Percentiles rank a stretch among this genome's conserved stretches.
Evolutionary conservation across 2,888 invertebrate species (phyloP).

Genomic region (Willowsia nigromaculata): DNA sequence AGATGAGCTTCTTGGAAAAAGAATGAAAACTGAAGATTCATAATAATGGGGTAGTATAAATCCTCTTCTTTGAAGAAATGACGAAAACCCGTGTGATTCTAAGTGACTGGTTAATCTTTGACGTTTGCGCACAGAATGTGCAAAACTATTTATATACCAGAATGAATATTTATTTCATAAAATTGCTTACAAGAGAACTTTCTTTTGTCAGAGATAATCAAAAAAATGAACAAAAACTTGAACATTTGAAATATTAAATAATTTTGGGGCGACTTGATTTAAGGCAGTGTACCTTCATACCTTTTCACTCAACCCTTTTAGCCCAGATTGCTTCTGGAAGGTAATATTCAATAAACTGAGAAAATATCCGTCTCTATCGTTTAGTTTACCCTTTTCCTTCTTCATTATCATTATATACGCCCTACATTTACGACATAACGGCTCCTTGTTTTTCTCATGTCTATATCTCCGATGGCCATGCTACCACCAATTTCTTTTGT

Average conservation of each 20-base stretch:
- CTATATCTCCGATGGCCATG: not conserved
- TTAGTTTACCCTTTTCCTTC: constrained; percentile 1
- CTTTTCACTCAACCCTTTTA: not conserved
- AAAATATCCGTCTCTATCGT: not conserved
- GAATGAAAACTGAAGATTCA: not conserved
- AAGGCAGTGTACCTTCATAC: not conserved
- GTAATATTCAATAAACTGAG: not conserved
- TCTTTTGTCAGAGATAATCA: too few species aligned
- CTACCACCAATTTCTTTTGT: not conserved
- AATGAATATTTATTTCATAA: too few species aligned
- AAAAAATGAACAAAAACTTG: too few species aligned
- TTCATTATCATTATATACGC: not conserved
- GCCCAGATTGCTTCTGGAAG: not conserved
- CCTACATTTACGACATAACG: not conserved
- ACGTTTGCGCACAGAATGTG: too few species aligned
- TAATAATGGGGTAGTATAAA: not conserved
- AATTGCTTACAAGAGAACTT: too few species aligned
- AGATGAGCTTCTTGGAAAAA: not conserved
- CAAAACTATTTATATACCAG: too few species aligned
- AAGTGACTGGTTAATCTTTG: too few species aligned
- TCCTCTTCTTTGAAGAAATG: too few species aligned
- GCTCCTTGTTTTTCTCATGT: not conserved
- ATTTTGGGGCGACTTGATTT: not conserved
- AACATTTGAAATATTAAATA: not conserved
- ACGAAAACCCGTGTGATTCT: too few species aligned